phyloP scores from a whole-genome alignment of 2,888 invertebrate genomes.

The Leptopilina drosophilae region DNA sequence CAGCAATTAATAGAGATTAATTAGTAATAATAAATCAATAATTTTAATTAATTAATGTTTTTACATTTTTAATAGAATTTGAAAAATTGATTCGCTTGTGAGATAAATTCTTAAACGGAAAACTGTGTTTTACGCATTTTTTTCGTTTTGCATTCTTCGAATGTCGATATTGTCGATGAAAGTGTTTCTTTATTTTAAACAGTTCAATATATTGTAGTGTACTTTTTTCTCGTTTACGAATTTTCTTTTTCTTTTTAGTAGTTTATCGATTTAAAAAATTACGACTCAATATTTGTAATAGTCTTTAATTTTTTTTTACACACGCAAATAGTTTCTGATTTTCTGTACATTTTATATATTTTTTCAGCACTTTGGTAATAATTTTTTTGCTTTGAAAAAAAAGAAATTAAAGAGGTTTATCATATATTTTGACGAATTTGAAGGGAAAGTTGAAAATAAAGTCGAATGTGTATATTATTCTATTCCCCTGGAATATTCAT shows the following conservation, averaged over 20 bases:
- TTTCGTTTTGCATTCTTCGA: background rate
- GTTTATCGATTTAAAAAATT: conserved; percentile 20
- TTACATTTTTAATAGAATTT: background rate
- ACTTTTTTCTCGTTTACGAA: conserved; percentile 8
- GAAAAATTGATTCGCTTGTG: background rate
- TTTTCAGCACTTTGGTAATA: background rate
- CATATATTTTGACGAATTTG: too few species aligned
- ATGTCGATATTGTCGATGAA: background rate
- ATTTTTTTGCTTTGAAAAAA: background rate
- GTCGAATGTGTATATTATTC: background rate
- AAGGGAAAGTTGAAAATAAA: too few species aligned
- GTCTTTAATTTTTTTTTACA: background rate
- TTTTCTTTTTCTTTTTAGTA: background rate
- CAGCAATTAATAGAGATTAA: too few species aligned
- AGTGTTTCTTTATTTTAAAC: background rate
- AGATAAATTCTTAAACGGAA: background rate
- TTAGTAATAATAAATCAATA: too few species aligned
- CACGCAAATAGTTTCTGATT: conserved; percentile 3
- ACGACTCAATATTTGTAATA: background rate
- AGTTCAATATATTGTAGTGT: conserved; percentile 5
- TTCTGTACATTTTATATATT: background rate
- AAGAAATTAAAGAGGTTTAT: background rate
- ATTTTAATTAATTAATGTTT: background rate
- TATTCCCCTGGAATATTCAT: conserved; percentile 13
- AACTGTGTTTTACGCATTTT: background rate